Base-by-base conservation (phyloP, 2,888 invertebrate species). In the Mythimna albipuncta region DNA sequence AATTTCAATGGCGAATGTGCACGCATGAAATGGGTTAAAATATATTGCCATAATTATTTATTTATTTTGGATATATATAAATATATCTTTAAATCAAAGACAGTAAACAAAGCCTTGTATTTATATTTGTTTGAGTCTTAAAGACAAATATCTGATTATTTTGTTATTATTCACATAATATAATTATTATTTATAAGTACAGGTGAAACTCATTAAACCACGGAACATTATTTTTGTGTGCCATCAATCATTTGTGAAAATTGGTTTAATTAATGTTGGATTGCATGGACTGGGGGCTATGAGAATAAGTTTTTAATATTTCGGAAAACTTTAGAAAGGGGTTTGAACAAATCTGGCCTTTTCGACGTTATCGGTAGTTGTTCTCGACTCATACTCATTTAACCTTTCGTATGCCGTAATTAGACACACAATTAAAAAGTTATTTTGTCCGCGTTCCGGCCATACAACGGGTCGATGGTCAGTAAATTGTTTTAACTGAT, bases 71-170 rank as follows among this genome's bases (percentile, higher is more conserved):
- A 7, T 50, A 19, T 47, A 47, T 38, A 7, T 38, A 41, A n/a
- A 9, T 11, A 35, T 35, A 26, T 26, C 11, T 26, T 32, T 47
- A 6, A 50, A 13, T n/a, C 9, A 13, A 32, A 26, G 32, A 32
- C 13, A 38, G 21, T 21, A n/a, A 54, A 41, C 68, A 75, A 75
- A 75, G 74, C 74, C 74, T 68, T 74, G 74, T 62, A 69, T 75
- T 74, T 47, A 55, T 41, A 62, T 62, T 50, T 21, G 21, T 7
- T 21, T 38, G 2, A 7, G 44, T 38, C 73, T 47, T 54, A 35
- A 21, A 72, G 72, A 71, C 38, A 41, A 59, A 59, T 38, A 41
- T 38, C 13, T 41, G 38, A 21, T 13, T 38, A 7, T 59, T 59
- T 38, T 41, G 41, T 59, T 41, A 21, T 21, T 7, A 61, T 21